These are phyloP conservation scores for Ctena decussata DNA, from an alignment of 2,888 invertebrate species.

Conservation along the genomic window DNA sequence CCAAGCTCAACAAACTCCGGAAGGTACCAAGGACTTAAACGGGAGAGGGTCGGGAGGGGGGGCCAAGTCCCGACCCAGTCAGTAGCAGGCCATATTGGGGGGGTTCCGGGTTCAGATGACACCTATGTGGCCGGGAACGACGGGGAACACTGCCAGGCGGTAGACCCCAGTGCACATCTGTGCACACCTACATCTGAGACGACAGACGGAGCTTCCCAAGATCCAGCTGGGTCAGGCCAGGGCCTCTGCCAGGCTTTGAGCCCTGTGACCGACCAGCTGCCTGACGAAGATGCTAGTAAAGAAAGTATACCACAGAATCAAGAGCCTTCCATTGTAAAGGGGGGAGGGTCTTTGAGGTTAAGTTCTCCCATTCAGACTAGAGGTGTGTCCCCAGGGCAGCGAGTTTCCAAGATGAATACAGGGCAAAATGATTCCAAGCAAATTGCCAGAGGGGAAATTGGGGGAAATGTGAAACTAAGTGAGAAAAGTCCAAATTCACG, in stretches of 20 bases:
- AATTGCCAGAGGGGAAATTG: too few relatives aligned
- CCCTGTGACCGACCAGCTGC: not conserved
- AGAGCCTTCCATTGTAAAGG: not conserved
- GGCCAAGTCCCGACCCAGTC: conserved; percentile 5
- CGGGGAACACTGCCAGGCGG: not conserved
- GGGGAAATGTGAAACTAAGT: not conserved
- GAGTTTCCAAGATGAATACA: not conserved
- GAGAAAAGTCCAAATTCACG: not conserved
- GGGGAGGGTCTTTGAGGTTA: not conserved
- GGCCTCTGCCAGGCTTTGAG: not conserved
- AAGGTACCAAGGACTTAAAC: conserved; percentile 50
- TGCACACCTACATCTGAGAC: not conserved
- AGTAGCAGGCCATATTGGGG: not conserved
- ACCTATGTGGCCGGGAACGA: not conserved
- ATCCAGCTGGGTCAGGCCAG: not conserved
- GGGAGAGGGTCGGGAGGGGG: not conserved
- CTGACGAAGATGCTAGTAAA: not conserved
- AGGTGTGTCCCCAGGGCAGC: not conserved
- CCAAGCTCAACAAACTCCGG: conserved; percentile 27
- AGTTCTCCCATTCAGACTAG: not conserved
- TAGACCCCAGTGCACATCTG: not conserved
- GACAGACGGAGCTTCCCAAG: not conserved
- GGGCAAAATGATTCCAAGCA: too few relatives aligned
- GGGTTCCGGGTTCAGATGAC: not conserved
- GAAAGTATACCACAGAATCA: not conserved